Conservation (phyloP, 2,888 invertebrate genomes). For the Phymatocera aterrima region DNA sequence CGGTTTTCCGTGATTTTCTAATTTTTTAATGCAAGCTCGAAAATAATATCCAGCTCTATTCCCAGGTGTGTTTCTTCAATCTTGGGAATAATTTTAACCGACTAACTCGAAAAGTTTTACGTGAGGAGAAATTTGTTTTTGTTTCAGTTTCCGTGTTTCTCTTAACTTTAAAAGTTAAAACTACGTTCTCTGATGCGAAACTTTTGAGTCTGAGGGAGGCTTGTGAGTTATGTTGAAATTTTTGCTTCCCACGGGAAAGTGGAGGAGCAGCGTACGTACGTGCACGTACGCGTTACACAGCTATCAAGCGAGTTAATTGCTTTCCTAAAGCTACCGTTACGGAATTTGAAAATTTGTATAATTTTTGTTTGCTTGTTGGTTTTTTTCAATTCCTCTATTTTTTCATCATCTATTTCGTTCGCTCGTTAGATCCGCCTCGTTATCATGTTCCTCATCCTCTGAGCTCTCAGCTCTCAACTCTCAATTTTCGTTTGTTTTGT, state of each 20-base stretch:
- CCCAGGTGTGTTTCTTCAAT: neutral
- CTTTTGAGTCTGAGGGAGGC: neutral
- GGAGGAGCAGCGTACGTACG: neutral
- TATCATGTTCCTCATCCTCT: no score
- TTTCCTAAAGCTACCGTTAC: neutral
- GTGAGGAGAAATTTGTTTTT: neutral
- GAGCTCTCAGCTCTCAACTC: no score
- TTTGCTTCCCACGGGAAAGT: neutral
- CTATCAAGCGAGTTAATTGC: slow-evolving; percentile 15
- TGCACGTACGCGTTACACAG: neutral
- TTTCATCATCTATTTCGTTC: neutral
- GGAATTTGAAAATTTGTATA: neutral
- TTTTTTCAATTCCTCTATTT: neutral
- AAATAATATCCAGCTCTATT: neutral
- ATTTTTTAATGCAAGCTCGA: neutral
- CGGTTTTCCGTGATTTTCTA: neutral
- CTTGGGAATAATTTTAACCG: neutral
- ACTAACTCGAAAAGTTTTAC: neutral
- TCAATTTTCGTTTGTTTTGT: neutral
- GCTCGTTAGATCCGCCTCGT: neutral
- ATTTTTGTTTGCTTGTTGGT: neutral
- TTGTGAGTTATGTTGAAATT: neutral
- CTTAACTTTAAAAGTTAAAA: slow-evolving; percentile 23
- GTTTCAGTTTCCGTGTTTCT: slow-evolving; percentile 20
- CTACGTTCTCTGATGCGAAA: neutral